Percentiles rank a stretch among this genome's conserved stretches.
phyloP scores from a whole-genome alignment of 2,113 vertebrate species.

The Petrocephalus microphthalmus region DNA sequence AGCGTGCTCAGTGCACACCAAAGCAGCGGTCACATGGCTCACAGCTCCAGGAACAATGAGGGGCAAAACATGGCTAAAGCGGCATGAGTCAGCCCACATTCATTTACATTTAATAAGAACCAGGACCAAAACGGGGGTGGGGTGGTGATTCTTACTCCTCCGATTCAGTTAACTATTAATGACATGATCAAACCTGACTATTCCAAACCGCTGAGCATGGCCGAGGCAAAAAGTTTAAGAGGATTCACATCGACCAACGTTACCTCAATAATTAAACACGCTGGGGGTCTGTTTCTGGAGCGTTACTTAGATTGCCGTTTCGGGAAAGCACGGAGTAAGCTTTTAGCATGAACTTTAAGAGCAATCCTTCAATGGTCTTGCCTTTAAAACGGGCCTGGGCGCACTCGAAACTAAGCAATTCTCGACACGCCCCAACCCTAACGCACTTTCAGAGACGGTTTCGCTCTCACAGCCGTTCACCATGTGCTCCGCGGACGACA shows the following conservation, averaged over 20 bases:
- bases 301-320: neutral
- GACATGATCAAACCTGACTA: neutral
- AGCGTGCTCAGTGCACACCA: neutral
- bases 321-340: neutral
- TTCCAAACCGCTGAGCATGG: neutral
- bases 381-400: neutral
- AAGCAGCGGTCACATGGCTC: neutral
- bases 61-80: neutral
- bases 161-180: neutral
- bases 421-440: neutral
- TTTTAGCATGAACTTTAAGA: neutral
- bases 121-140: neutral
- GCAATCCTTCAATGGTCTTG: neutral
- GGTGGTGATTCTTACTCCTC: neutral
- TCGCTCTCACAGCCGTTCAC: neutral
- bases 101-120: neutral
- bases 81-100: neutral
- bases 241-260: neutral
- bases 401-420: neutral
- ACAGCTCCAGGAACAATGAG: slow-evolving; percentile 4
- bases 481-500: neutral
- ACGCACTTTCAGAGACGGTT: neutral
- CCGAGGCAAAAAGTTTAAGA: neutral
- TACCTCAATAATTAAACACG: neutral
- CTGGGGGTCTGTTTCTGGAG: neutral